A percentile compares a stretch with the other conserved stretches of the same genome.
Evolutionary conservation across 2,797 vertebrate species (phyloP).

Genomic region (Myotis myotis): DNA sequence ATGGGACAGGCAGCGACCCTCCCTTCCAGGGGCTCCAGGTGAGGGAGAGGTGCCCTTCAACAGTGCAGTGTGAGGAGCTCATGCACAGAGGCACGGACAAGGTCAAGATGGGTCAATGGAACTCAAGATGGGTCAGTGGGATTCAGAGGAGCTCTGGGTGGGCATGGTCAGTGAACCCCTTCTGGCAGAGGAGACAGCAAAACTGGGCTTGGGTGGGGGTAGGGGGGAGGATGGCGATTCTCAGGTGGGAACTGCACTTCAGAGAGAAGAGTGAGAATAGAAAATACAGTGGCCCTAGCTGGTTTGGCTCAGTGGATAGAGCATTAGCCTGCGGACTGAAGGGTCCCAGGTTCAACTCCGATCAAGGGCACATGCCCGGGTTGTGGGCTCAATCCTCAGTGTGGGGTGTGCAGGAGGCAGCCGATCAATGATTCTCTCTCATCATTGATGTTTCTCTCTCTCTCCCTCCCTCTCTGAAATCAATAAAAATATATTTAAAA

Average conservation of each 20-base stretch:
- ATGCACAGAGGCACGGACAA: rapidly evolving
- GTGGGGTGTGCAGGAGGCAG: too few relatives aligned
- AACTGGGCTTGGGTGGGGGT: too few relatives aligned
- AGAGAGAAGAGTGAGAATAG: neutral
- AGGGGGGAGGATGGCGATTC: neutral
- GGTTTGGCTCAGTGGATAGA: too few relatives aligned
- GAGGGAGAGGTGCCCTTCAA: neutral
- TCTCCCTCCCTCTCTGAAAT: too few relatives aligned
- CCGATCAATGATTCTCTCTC: too few relatives aligned
- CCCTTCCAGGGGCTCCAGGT: neutral
- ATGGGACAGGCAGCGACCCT: neutral
- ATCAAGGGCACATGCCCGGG: too few relatives aligned
- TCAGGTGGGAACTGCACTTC: neutral
- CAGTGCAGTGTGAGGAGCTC: neutral
- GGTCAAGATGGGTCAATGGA: neutral
- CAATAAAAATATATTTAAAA: too few relatives aligned
- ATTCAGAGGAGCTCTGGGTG: rapidly evolving
- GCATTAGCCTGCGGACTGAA: too few relatives aligned
- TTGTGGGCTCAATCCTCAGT: too few relatives aligned
- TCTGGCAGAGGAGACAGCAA: neutral
- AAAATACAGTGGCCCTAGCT: too few relatives aligned
- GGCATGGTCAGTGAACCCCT: rapidly evolving
- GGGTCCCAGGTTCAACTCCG: rapidly evolving
- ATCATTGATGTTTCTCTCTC: too few relatives aligned
- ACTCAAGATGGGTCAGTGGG: too few relatives aligned